Percentiles rank a stretch among this genome's conserved stretches.
phyloP scores from a whole-genome alignment of 1,140 invertebrate genomes.

The Cheumatopsyche charites region DNA sequence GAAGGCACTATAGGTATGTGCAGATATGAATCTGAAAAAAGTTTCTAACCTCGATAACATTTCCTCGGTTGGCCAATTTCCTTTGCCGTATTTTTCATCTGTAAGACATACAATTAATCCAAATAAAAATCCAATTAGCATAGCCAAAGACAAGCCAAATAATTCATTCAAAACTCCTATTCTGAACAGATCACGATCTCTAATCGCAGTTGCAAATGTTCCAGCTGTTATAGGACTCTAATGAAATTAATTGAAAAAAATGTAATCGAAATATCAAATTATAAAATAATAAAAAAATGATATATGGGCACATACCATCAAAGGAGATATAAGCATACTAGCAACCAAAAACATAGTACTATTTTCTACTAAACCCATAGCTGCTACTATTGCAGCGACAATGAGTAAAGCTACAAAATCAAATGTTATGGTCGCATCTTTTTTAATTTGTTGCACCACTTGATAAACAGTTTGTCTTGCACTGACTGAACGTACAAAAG shows the following conservation, averaged over 20 bases:
- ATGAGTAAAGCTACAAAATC: slow-evolving; percentile 74
- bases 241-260: slow-evolving; percentile 2
- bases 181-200: slow-evolving; percentile 66
- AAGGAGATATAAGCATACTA: slow-evolving; percentile 79
- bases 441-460: slow-evolving; percentile 69
- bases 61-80: slow-evolving; percentile 70
- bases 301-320: slow-evolving; percentile 66
- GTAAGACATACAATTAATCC: slow-evolving; percentile 66
- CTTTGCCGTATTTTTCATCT: slow-evolving; percentile 65
- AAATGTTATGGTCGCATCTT: slow-evolving; percentile 73
- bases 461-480: slow-evolving; percentile 73
- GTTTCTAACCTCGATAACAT: slow-evolving; percentile 67
- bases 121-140: slow-evolving; percentile 72
- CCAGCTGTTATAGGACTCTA: slow-evolving; percentile 77
- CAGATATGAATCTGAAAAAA: background rate
- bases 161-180: slow-evolving; percentile 69
- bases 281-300: background rate
- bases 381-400: slow-evolving; percentile 69
- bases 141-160: slow-evolving; percentile 67
- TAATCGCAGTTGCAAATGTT: slow-evolving; percentile 73
- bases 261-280: background rate
- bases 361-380: slow-evolving; percentile 79
- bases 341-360: slow-evolving; percentile 75
- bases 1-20: too few relatives aligned
- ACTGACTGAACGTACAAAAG: slow-evolving; percentile 65